Evolutionary conservation across 2,888 invertebrate genomes (phyloP), one percentile per base, ranked within the genome.

Genomic region (Dinocampus coccinellae): DNA sequence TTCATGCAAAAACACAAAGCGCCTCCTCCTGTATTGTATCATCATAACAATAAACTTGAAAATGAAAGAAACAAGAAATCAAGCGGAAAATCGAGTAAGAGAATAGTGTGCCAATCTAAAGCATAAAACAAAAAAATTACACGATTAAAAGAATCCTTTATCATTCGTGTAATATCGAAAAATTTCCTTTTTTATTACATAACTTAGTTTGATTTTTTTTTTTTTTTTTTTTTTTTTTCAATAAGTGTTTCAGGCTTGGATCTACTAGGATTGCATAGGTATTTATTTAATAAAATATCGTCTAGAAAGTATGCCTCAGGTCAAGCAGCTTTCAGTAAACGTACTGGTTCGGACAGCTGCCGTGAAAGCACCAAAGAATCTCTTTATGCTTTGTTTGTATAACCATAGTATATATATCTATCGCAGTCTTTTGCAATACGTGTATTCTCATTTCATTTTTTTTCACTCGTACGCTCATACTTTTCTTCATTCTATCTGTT

Each of bases 341-440:
- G 16, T 66, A 47, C 53, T 71, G 69, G 64, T 42, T 62, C 61
- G 66, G 71, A 71, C 75, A 70, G 34, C 69, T 71, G 62, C 70
- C 60, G 67, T 36, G 69, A 34, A 58, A 75, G 66, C 70, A 60
- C 58, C 55, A 67, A 75, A 72, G 75, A 75, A 77, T 77, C 66
- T 75, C 76, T 75, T 77, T 74, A 74, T 71, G 34, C 74, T 74
- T 69, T 67, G 75, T 74, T 69, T 67, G 75, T 66, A 52, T 63
- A 61, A 69, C 64, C 71, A 61, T 39, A 22, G 60, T 39, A 42
- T 62, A 47, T 16, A 47, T 47, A n/a, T 24, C n/a, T 33, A n/a
- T n/a, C n/a, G n/a, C 39, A 24, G 57, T 66, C 52, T 62, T 13
- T 69, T 53, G 42, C 42, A 61, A 10, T 36, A 22, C 16, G 58